phyloP scores from a whole-genome alignment of 2,888 invertebrate genomes.

The Drosophila buzzatii region DNA sequence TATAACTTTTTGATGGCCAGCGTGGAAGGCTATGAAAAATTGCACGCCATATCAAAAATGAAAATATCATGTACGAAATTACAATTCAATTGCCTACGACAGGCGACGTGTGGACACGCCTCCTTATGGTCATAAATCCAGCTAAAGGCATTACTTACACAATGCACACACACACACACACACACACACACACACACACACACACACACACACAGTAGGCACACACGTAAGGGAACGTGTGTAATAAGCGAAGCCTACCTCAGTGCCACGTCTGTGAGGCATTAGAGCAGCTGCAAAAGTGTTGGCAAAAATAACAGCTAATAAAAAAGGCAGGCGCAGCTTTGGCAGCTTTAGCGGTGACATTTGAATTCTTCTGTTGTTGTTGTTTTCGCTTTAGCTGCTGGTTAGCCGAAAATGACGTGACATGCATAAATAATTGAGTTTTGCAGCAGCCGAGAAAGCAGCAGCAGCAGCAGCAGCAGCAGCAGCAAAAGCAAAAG shows the following conservation, averaged over 20 bases:
- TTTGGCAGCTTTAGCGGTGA: constrained; percentile 66
- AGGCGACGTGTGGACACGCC: constrained; percentile 40
- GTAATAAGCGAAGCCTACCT: constrained; percentile 62
- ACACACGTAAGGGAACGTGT: constrained; percentile 52
- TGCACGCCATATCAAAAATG: constrained; percentile 26
- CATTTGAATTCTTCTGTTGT: constrained; percentile 70
- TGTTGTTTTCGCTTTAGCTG: constrained; percentile 39
- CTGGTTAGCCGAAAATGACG: constrained; percentile 72
- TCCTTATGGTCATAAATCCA: constrained; percentile 49
- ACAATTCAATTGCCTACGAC: constrained; percentile 68
- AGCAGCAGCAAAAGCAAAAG: constrained; percentile 24
- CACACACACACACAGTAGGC: constrained; percentile 10
- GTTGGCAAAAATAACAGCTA: constrained; percentile 8
- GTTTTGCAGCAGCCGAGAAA: constrained; percentile 54
- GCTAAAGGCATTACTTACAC: constrained; percentile 41
- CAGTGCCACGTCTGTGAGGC: constrained; percentile 15
- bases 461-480: constrained; percentile 20
- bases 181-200: background rate
- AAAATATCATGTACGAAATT: constrained; percentile 59
- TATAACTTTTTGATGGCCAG: constrained; percentile 17
- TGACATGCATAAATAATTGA: constrained; percentile 82
- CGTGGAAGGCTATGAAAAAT: constrained; percentile 42
- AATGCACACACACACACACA: background rate
- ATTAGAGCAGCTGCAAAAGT: constrained; percentile 47
- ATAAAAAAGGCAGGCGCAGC: constrained; percentile 32